phyloP scores from a whole-genome alignment of 2,888 invertebrate genomes.

The Andricus curvator region DNA sequence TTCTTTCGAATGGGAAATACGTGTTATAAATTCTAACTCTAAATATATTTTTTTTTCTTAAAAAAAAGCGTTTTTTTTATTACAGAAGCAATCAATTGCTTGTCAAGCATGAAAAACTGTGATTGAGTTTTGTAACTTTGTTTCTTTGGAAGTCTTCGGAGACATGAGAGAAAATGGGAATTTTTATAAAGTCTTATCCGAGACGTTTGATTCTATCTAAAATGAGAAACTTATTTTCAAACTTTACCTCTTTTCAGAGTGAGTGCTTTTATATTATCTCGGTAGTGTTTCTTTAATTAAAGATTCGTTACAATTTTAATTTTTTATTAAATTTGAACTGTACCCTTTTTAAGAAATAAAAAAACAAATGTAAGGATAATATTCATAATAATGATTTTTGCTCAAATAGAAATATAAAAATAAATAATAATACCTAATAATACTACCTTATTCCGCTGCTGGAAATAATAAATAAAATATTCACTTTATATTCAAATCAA shows the following conservation, averaged over 20 bases:
- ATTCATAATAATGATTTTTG: background rate
- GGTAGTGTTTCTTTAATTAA: background rate
- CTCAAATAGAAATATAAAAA: no score
- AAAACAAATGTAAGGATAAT: background rate
- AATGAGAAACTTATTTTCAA: background rate
- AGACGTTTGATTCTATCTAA: background rate
- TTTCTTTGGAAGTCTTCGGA: background rate
- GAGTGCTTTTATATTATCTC: background rate
- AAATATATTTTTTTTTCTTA: no score
- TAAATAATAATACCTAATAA: no score
- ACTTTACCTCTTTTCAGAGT: background rate
- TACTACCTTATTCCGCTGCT: constrained; percentile 4
- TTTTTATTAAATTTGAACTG: background rate
- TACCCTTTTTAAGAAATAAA: background rate
- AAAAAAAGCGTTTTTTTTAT: no score
- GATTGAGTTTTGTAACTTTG: background rate
- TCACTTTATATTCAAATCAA: constrained; percentile 14
- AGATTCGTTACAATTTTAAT: background rate
- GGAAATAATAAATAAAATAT: constrained; percentile 17
- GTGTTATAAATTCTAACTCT: no score
- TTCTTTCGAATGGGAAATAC: no score
- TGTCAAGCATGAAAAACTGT: background rate
- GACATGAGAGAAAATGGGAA: background rate
- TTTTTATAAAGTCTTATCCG: background rate
- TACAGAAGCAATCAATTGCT: background rate